A percentile compares a stretch with the other conserved stretches of the same genome.
These are phyloP conservation scores for Macquaria australasica DNA, from an alignment of 2,113 vertebrate species.

Conservation along the genomic window DNA sequence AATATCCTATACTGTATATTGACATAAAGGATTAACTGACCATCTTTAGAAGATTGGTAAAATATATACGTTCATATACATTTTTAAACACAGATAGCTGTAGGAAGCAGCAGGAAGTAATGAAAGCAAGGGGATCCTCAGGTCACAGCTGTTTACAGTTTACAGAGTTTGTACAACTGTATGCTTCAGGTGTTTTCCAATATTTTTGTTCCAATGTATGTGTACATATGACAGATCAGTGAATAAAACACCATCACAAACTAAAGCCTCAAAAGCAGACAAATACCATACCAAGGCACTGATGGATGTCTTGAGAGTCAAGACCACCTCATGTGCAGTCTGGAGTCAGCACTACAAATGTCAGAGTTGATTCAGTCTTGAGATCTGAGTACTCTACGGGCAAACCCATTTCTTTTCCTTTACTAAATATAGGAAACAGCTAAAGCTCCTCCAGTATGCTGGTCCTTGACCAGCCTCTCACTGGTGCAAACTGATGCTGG, in stretches of 20 bases:
- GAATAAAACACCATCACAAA: not conserved
- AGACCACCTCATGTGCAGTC: conserved; percentile 17
- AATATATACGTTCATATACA: too few relatives aligned
- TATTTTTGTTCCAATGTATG: not conserved
- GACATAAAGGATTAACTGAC: too few relatives aligned
- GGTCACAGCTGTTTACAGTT: not conserved
- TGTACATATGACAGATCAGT: not conserved
- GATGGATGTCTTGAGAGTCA: conserved; percentile 5
- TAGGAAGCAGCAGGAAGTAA: not conserved
- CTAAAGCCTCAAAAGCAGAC: not conserved
- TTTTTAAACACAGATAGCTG: not conserved
- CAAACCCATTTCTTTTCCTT: conserved; percentile 73
- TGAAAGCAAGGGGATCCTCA: not conserved
- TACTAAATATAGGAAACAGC: conserved; percentile 81
- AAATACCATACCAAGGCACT: not conserved
- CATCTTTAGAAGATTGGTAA: too few relatives aligned
- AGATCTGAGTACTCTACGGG: conserved; percentile 51
- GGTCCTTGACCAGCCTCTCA: conserved; percentile 11
- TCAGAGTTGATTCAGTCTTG: conserved; percentile 72
- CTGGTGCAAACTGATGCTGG: conserved; percentile 1
- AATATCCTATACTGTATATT: not conserved
- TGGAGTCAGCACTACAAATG: conserved; percentile 76
- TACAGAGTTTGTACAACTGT: not conserved
- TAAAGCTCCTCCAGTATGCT: conserved; percentile 4
- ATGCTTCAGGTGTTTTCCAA: not conserved